Conservation (phyloP, 1,140 invertebrate genomes). For the Amyelois transitella region DNA sequence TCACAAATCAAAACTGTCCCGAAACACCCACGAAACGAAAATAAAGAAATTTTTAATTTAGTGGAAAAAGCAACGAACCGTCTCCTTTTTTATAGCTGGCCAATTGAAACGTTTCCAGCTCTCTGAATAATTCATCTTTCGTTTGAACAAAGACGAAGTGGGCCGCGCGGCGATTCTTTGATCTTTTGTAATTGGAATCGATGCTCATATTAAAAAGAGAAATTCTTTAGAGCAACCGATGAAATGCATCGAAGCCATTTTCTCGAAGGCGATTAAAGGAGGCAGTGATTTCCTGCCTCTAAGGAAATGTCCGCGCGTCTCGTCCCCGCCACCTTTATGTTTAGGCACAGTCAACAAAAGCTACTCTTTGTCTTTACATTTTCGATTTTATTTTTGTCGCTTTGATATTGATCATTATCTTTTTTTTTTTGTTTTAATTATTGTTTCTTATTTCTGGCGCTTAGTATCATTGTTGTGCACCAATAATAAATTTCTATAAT, state of each 20-base stretch:
- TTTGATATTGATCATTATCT: background rate
- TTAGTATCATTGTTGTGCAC: too few species aligned
- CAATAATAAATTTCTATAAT: too few species aligned
- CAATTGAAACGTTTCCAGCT: constrained; percentile 74
- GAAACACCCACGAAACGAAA: constrained; percentile 54
- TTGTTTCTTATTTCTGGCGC: too few species aligned
- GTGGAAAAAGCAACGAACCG: constrained; percentile 72
- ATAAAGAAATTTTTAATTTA: constrained; percentile 72
- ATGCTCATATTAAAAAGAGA: constrained; percentile 74
- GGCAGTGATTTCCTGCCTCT: constrained; percentile 41
- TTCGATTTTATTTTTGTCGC: background rate
- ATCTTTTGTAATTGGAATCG: constrained; percentile 74
- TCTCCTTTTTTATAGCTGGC: constrained; percentile 72
- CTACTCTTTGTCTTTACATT: too few species aligned
- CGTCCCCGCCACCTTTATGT: background rate
- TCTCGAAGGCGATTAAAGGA: constrained; percentile 53
- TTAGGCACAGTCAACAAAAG: too few species aligned
- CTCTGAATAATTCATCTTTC: constrained; percentile 74
- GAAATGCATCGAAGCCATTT: constrained; percentile 69
- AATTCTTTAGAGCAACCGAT: constrained; percentile 64
- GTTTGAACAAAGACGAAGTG: constrained; percentile 74
- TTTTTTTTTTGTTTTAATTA: too few species aligned
- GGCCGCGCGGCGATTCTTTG: constrained; percentile 72
- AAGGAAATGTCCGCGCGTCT: background rate
- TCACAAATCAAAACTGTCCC: constrained; percentile 32